Evolutionary conservation across 2,888 invertebrate genomes (phyloP).

Genomic region (Agrotis clavis): DNA sequence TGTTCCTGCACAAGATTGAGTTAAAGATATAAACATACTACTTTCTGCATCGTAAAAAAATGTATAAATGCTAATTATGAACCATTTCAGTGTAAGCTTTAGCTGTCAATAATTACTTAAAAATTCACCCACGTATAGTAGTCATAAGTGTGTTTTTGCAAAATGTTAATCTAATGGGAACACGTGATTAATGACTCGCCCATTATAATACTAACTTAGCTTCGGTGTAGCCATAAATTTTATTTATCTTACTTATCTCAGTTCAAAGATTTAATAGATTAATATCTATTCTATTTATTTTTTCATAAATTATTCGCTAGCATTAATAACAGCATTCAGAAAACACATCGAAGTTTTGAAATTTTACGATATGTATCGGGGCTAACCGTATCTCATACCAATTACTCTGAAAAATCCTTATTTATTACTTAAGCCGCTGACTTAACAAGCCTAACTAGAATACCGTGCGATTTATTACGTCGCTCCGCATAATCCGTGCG

Average conservation of each 20-base stretch:
- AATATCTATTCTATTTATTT: conserved; percentile 46
- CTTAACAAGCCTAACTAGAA: conserved; percentile 54
- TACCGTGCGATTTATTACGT: conserved; percentile 65
- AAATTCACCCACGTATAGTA: conserved; percentile 12
- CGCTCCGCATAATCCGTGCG: conserved; percentile 56
- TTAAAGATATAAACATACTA: conserved; percentile 45
- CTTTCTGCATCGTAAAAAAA: conserved; percentile 51
- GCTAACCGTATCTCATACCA: conserved; percentile 50
- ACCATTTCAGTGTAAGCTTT: conserved; percentile 51
- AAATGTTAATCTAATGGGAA: conserved; percentile 50
- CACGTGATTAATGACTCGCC: conserved; percentile 43
- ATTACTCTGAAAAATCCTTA: conserved; percentile 59
- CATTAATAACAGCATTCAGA: conserved; percentile 45
- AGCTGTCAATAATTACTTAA: conserved; percentile 54
- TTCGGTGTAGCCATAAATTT: conserved; percentile 53
- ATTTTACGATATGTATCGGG: conserved; percentile 51
- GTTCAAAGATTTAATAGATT: conserved; percentile 39
- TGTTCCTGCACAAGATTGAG: conserved; percentile 47
- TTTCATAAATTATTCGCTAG: conserved; percentile 37
- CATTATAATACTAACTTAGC: conserved; percentile 39
- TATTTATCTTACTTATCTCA: conserved; percentile 34
- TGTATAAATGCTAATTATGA: conserved; percentile 49
- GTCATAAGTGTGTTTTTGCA: conserved; percentile 49
- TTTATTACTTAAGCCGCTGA: conserved; percentile 56
- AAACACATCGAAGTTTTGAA: conserved; percentile 17